Evolutionary conservation across 2,113 vertebrate species (phyloP).

Genomic region (Coptodon rendalli): DNA sequence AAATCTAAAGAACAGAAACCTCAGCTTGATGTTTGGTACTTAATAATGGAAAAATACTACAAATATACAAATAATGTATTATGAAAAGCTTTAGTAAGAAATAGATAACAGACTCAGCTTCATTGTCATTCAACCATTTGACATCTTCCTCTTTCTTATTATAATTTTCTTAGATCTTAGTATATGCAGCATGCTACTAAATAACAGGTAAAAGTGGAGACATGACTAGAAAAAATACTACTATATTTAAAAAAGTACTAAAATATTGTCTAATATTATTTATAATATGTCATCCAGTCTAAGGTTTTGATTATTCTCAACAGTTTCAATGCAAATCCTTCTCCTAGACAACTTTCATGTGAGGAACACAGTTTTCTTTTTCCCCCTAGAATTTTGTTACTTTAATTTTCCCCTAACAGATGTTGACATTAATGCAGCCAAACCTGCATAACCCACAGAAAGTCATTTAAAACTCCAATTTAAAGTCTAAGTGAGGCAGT

Average conservation of each 20-base stretch:
- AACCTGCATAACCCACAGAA: not conserved
- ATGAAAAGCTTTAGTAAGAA: not conserved
- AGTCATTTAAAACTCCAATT: not conserved
- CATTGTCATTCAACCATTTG: not conserved
- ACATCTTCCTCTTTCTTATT: not conserved
- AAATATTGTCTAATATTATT: not conserved
- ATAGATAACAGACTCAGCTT: not conserved
- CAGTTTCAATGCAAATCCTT: not conserved
- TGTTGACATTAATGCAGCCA: not conserved
- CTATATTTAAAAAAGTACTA: not conserved
- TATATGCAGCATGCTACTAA: not conserved
- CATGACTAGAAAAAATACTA: not conserved
- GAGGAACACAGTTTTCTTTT: not conserved
- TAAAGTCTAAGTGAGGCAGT: not conserved
- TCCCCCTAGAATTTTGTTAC: accelerated
- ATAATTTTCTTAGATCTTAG: not conserved
- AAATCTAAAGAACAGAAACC: not conserved
- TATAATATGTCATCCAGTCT: not conserved
- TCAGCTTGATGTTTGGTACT: not conserved
- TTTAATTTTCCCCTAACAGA: not conserved
- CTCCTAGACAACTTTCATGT: not conserved
- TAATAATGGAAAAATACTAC: not conserved
- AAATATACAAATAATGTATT: not conserved
- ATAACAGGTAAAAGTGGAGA: not conserved
- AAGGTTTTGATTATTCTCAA: not conserved